Base-by-base conservation (phyloP, 2,113 vertebrate species). In the Coracopsis vasa region DNA sequence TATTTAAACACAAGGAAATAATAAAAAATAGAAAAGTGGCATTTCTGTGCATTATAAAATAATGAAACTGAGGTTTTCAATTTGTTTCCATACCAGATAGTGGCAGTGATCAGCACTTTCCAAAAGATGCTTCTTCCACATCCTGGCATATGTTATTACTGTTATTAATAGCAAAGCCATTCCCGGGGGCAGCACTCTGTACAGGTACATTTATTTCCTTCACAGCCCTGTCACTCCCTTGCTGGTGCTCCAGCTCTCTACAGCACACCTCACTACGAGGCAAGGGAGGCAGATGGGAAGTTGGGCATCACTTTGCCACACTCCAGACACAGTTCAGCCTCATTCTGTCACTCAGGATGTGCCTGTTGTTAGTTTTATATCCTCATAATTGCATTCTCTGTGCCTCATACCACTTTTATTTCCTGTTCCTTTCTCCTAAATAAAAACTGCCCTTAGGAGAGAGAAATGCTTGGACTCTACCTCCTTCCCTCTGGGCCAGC, bases 131-230 rank as follows among this genome's bases (percentile, higher is more conserved):
- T 85, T 92, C 86, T 79, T 85, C 75, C 88, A 51, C 83, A 84
- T 93, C 74, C 86, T 93, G 97, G 88, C 94, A 90, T 39, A 51
- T 94, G 94, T 96, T 97, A 84, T 90, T 90, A 95, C 75, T 8
- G 17, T 97, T 96, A 97, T 97, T 97, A 96, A 97, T 95, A 96
- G 95, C 83, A 61, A 64, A 94, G 67, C 86, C 47, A 47, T 80
- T 93, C 86, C 93, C 9, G 0, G 56, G 87, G 96, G 94, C 85
- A 95, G 94, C 88, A 11, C 75, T 91, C 28, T 18, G 78, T 24
- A 69, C 90, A 91, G 66, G 94, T 71, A 93, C 92, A 97, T 97
- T 95, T 93, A 88, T 97, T 97, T 97, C 79, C 42, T 90, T 86
- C 85, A 18, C 48, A 66, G 70, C 67, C 65, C 42, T 79, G 95